Percentiles rank a stretch among this genome's conserved stretches.
These are phyloP conservation scores for Amphiprion clarkii DNA, from an alignment of 2,797 vertebrate species.

Conservation along the genomic window DNA sequence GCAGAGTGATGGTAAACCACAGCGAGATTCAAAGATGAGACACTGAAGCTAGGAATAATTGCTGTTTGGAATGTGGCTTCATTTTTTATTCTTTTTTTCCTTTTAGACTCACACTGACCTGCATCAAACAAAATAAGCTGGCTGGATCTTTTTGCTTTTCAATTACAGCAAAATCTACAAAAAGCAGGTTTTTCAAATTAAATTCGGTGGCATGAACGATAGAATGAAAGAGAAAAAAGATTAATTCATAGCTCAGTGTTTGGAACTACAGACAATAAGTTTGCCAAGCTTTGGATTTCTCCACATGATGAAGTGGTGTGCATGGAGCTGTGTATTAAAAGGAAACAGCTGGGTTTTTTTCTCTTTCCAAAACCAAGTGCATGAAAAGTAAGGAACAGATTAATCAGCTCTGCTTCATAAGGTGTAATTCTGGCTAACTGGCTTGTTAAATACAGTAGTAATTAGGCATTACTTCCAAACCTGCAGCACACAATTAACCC, in stretches of 20 bases:
- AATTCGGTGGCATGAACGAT: slow-evolving; percentile 10
- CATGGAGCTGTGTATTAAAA: not conserved
- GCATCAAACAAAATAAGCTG: not conserved
- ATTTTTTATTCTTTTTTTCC: not conserved
- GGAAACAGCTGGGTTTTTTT: not conserved
- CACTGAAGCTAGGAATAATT: slow-evolving; percentile 35
- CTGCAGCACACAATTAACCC: not conserved
- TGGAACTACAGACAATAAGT: no score
- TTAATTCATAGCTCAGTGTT: not conserved
- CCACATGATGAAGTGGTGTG: not conserved
- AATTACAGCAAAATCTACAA: slow-evolving; percentile 13
- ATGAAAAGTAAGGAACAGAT: not conserved
- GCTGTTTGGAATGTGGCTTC: not conserved
- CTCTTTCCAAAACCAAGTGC: not conserved
- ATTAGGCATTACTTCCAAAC: not conserved
- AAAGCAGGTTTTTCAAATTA: not conserved
- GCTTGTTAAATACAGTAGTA: no score
- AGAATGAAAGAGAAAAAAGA: slow-evolving; percentile 6
- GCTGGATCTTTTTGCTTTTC: slow-evolving; percentile 17
- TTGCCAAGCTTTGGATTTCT: not conserved
- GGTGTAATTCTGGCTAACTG: not conserved
- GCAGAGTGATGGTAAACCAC: slow-evolving; percentile 37
- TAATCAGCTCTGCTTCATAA: not conserved
- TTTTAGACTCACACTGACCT: not conserved
- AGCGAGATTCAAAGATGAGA: slow-evolving; percentile 26